Conservation (phyloP, 2,797 vertebrate genomes). For the Catharus ustulatus region DNA sequence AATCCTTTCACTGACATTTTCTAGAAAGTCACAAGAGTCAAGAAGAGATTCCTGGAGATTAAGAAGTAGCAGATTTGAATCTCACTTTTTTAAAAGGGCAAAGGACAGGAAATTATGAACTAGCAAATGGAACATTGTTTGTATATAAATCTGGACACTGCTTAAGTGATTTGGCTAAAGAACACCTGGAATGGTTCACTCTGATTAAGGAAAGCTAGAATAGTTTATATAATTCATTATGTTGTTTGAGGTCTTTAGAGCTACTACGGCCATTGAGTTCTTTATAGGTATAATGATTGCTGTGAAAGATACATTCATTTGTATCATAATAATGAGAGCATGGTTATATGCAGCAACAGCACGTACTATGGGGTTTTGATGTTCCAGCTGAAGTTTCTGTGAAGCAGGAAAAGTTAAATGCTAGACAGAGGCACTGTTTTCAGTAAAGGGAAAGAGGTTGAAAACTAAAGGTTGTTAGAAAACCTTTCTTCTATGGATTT, state of each 20-base stretch:
- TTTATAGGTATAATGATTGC: not conserved
- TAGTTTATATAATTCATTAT: constrained; percentile 19
- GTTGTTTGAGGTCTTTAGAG: not conserved
- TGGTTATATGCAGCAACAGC: not conserved
- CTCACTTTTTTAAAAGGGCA: not conserved
- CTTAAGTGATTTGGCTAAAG: constrained; percentile 33
- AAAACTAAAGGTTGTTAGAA: not conserved
- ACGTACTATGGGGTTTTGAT: not conserved
- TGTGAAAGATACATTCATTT: not conserved
- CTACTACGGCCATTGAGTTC: not conserved
- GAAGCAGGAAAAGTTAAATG: not conserved
- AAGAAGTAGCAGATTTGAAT: constrained; percentile 11
- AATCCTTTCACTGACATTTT: constrained; percentile 15
- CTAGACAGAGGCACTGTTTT: not conserved
- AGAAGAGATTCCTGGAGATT: constrained; percentile 10
- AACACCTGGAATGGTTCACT: constrained; percentile 42
- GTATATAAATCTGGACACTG: constrained; percentile 21
- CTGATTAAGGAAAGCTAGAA: not conserved
- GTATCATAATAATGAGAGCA: not conserved
- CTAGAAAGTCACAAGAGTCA: constrained; percentile 20
- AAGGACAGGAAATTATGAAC: constrained; percentile 46
- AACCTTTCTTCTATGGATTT: not conserved
- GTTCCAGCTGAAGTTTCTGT: not conserved
- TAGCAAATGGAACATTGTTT: constrained; percentile 38
- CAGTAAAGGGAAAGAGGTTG: not conserved